Evolutionary conservation across 2,888 invertebrate species (phyloP).

Genomic region (Mantis religiosa): DNA sequence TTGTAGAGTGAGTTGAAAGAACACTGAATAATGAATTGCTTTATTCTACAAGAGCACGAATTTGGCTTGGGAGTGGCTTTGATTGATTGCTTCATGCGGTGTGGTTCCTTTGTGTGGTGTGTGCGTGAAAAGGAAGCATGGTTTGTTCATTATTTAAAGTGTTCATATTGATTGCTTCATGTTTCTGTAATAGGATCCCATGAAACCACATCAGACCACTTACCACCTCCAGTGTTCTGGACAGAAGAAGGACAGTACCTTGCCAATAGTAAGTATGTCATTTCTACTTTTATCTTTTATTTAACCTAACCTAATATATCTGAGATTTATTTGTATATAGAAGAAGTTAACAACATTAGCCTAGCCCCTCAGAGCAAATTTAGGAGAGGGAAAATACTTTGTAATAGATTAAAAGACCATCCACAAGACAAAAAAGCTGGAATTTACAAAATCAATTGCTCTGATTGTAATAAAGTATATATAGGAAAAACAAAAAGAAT

Average conservation of each 20-base stretch:
- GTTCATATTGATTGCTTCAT: background rate
- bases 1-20: too few relatives aligned
- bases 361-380: too few relatives aligned
- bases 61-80: background rate
- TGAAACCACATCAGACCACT: background rate
- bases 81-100: background rate
- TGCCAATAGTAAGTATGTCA: constrained; percentile 68
- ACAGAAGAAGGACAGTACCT: constrained; percentile 86
- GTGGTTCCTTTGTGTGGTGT: background rate
- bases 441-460: too few relatives aligned
- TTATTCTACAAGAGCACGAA: background rate
- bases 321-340: too few relatives aligned
- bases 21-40: constrained; percentile 54
- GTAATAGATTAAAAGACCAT: too few relatives aligned
- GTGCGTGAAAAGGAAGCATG: background rate
- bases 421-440: too few relatives aligned
- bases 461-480: too few relatives aligned
- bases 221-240: constrained; percentile 63
- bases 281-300: too few relatives aligned
- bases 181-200: background rate
- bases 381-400: too few relatives aligned
- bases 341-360: too few relatives aligned
- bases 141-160: background rate
- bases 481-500: too few relatives aligned
- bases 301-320: too few relatives aligned